phyloP scores from a whole-genome alignment of 1,140 invertebrate genomes.

The Drosophila lowei region DNA sequence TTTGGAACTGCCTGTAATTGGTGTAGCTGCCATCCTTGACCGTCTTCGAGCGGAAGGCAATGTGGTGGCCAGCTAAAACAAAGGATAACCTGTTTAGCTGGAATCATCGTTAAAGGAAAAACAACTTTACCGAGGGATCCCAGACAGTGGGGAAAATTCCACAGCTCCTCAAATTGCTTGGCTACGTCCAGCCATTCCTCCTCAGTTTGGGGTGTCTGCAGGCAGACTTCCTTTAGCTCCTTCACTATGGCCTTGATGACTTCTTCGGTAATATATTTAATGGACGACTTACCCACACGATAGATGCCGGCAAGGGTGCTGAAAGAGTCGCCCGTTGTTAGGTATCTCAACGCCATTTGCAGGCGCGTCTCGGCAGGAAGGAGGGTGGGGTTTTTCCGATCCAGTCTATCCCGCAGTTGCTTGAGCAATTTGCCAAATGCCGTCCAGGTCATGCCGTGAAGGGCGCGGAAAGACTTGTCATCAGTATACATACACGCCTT shows the following conservation, averaged over 20 bases:
- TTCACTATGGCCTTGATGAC: not conserved
- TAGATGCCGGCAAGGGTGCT: not conserved
- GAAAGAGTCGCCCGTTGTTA: constrained; percentile 14
- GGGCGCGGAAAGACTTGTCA: not conserved
- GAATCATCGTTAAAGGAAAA: not conserved
- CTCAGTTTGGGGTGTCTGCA: constrained; percentile 7
- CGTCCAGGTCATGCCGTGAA: not conserved
- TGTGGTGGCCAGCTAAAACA: constrained; percentile 6
- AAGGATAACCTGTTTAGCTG: not conserved
- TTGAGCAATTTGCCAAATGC: constrained; percentile 1
- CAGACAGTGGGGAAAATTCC: constrained; percentile 14
- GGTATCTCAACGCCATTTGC: constrained; percentile 4
- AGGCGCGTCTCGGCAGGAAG: constrained; percentile 1
- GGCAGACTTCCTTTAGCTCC: constrained; percentile 1
- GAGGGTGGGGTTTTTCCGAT: not conserved
- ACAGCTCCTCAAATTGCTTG: constrained; percentile 2
- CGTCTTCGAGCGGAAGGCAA: constrained; percentile 1
- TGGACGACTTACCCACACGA: not conserved
- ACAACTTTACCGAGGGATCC: constrained; percentile 3
- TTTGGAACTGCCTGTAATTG: constrained; percentile 14
- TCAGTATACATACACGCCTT: too few relatives aligned
- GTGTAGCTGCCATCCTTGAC: not conserved
- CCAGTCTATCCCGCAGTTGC: not conserved
- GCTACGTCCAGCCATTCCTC: not conserved
- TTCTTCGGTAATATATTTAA: not conserved